Conservation (phyloP, 2,797 vertebrate genomes). For the Pteronotus mesoamericanus region DNA sequence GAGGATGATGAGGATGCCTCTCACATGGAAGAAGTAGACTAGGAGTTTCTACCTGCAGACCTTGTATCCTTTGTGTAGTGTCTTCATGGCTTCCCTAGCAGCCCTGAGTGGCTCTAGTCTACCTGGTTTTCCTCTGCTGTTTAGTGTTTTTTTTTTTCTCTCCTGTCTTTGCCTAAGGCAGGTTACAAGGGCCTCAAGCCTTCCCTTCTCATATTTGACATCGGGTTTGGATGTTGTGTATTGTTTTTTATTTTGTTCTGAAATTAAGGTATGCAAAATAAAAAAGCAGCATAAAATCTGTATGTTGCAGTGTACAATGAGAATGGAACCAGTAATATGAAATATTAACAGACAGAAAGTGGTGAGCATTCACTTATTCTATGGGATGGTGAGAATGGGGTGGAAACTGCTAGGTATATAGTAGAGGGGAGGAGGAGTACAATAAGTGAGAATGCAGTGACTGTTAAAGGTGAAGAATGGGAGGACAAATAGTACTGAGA, state of each 20-base stretch:
- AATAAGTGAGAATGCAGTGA: neutral
- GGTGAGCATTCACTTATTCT: neutral
- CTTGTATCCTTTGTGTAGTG: too few species aligned
- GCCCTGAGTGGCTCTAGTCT: neutral
- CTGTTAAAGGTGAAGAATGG: neutral
- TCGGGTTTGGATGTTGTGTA: too few species aligned
- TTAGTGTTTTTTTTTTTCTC: neutral
- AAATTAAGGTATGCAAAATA: too few species aligned
- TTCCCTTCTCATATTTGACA: too few species aligned
- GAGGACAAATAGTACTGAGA: neutral
- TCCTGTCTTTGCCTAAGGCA: slow-evolving; percentile 35
- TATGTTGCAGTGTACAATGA: neutral
- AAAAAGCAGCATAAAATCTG: neutral
- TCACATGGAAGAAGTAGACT: too few species aligned
- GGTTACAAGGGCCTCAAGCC: neutral
- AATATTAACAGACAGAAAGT: neutral
- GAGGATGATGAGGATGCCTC: too few species aligned
- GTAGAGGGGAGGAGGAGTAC: neutral
- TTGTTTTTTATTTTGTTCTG: too few species aligned
- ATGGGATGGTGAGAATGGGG: neutral
- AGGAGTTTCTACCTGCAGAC: too few species aligned
- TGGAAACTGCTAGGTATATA: neutral
- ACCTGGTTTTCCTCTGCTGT: slow-evolving; percentile 29
- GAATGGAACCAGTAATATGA: neutral
- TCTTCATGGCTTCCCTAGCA: neutral